Evolutionary conservation across 1,140 invertebrate genomes (phyloP).

Genomic region (Lepidurus arcticus): DNA sequence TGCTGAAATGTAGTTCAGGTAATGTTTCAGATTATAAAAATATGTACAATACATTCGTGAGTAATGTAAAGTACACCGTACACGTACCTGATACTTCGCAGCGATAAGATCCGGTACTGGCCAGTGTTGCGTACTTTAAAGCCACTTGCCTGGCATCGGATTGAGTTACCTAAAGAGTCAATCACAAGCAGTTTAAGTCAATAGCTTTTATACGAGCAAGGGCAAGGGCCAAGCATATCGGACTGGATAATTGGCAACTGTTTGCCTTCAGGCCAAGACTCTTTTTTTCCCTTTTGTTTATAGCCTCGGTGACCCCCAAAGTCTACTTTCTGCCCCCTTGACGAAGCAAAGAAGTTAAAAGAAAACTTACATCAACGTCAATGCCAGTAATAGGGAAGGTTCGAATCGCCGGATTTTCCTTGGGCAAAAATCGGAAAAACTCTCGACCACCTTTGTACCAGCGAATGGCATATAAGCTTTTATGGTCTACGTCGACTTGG

Average conservation of each 20-base stretch:
- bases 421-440: constrained; percentile 57
- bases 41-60: not conserved
- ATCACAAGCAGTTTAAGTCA: not conserved
- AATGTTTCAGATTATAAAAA: not conserved
- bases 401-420: constrained; percentile 41
- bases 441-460: constrained; percentile 60
- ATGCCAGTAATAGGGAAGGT: constrained; percentile 42
- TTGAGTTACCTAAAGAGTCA: not conserved
- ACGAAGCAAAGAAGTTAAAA: not conserved
- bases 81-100: constrained; percentile 4
- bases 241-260: not conserved
- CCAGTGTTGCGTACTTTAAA: not conserved
- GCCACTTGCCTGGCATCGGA: constrained; percentile 5
- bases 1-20: too few species aligned
- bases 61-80: not conserved
- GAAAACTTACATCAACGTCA: constrained; percentile 42
- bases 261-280: not conserved
- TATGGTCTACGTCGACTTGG: not conserved
- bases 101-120: not conserved
- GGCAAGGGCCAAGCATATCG: not conserved
- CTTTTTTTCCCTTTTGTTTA: not conserved
- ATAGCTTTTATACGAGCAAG: not conserved
- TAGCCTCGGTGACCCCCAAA: not conserved
- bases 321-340: not conserved
- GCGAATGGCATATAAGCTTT: constrained; percentile 55